Percentiles rank a stretch among this genome's conserved stretches.
phyloP scores from a whole-genome alignment of 30 jellyfish, hydroid and myxozoan species.

The Hydra vulgaris region DNA sequence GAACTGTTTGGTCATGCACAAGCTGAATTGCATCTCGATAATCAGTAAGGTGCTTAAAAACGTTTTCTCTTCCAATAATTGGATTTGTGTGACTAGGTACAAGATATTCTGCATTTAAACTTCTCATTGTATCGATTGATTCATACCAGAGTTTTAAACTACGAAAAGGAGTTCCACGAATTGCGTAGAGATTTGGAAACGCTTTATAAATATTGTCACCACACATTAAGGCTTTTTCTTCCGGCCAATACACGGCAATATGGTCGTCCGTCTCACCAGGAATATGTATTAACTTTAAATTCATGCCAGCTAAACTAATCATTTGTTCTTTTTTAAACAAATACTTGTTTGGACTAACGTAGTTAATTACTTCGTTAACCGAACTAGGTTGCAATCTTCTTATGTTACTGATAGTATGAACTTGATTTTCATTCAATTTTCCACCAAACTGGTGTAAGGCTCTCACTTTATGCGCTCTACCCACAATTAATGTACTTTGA shows the following conservation, averaged over 20 bases:
- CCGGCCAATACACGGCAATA: conserved; percentile 14
- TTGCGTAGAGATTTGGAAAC: conserved; percentile 20
- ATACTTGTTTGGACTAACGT: background rate
- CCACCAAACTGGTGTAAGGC: conserved; percentile 12
- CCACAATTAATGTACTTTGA: conserved; percentile 1
- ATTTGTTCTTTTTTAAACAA: background rate
- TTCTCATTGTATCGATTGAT: conserved; percentile 15
- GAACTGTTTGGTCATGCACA: conserved; percentile 20
- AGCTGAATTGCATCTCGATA: conserved; percentile 17
- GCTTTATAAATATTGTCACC: conserved; percentile 8
- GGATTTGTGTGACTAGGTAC: conserved; percentile 10
- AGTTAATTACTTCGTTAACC: background rate
- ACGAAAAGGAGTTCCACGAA: conserved; percentile 14
- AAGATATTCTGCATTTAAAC: conserved; percentile 3
- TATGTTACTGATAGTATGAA: background rate
- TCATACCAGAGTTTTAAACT: conserved; percentile 9
- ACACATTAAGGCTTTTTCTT: background rate
- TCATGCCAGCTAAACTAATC: conserved; percentile 11
- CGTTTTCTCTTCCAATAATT: background rate
- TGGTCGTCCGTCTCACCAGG: conserved; percentile 20
- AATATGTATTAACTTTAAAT: background rate
- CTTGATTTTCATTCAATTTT: background rate
- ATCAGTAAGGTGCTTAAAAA: background rate
- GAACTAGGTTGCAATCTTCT: background rate
- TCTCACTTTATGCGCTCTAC: conserved; percentile 9